Conservation (phyloP, 2,113 vertebrate species). For the Himantopus leucocephalus region DNA sequence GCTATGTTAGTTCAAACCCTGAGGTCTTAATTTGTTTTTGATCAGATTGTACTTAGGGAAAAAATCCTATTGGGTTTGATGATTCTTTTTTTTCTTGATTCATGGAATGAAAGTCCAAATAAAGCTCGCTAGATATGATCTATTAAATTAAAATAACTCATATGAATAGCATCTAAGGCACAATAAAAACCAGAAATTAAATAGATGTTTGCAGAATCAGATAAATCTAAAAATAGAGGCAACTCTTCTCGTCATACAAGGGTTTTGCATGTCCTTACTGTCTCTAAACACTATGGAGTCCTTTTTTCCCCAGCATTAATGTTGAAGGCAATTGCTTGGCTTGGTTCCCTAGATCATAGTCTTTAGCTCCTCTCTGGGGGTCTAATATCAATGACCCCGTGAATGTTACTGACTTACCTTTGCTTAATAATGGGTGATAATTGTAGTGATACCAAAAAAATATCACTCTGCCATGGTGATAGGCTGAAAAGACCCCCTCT, state of each 20-base stretch:
- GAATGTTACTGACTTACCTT: not conserved
- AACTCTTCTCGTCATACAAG: not conserved
- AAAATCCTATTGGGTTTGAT: not conserved
- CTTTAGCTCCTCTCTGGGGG: not conserved
- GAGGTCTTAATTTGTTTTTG: not conserved
- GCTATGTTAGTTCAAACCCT: not conserved
- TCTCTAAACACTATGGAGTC: not conserved
- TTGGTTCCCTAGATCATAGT: not conserved
- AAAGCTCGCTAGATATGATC: constrained; percentile 17
- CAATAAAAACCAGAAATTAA: not conserved
- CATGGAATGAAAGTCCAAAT: constrained; percentile 9
- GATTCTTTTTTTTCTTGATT: not conserved
- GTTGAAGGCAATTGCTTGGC: not conserved
- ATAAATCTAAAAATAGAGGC: constrained; percentile 24
- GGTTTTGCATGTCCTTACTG: not conserved
- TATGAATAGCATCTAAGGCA: constrained; percentile 12
- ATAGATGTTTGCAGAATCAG: not conserved
- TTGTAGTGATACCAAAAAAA: not conserved
- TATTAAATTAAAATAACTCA: constrained; percentile 48
- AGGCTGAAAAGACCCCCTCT: not conserved
- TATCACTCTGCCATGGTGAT: not conserved
- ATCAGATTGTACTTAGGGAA: constrained; percentile 12
- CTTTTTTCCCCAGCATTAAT: not conserved
- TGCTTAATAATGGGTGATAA: not conserved
- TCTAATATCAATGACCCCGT: not conserved